phyloP scores from a whole-genome alignment of 1,140 invertebrate genomes.

The Rhyacophila brunnea region DNA sequence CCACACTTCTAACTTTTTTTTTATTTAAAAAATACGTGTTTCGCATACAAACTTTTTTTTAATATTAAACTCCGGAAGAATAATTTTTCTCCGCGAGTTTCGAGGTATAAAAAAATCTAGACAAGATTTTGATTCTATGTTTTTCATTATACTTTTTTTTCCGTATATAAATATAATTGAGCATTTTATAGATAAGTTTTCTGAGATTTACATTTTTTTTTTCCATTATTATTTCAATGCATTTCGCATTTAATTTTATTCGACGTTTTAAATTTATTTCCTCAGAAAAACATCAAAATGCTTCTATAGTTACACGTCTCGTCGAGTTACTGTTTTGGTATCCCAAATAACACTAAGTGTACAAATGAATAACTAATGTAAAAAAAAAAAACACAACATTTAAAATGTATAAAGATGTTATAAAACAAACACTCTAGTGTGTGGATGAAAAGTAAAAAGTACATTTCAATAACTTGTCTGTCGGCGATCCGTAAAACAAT shows the following conservation, averaged over 20 bases:
- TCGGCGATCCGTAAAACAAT: background rate
- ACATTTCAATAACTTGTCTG: background rate
- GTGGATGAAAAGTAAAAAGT: background rate
- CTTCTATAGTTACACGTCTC: background rate
- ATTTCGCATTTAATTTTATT: no score
- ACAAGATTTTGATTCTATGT: slow-evolving; percentile 25
- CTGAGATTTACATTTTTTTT: slow-evolving; percentile 12
- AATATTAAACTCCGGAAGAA: slow-evolving; percentile 3
- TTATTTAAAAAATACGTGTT: slow-evolving; percentile 8
- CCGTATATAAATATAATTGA: slow-evolving; percentile 32
- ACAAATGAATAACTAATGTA: background rate
- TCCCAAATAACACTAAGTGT: background rate
- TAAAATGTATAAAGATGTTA: background rate
- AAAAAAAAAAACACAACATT: background rate
- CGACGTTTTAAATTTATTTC: background rate
- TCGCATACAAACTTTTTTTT: slow-evolving; percentile 19
- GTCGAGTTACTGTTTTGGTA: no score
- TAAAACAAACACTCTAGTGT: background rate
- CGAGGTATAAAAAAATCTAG: slow-evolving; percentile 26
- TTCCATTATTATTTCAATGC: background rate
- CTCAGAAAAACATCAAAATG: background rate
- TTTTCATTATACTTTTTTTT: slow-evolving; percentile 21
- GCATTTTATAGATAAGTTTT: slow-evolving; percentile 30
- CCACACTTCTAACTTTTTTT: background rate
- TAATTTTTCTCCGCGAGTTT: slow-evolving; percentile 10